Evolutionary conservation across 1,140 invertebrate genomes (phyloP), one percentile per base, ranked within the genome.

Genomic region (Steinernema feltiae): DNA sequence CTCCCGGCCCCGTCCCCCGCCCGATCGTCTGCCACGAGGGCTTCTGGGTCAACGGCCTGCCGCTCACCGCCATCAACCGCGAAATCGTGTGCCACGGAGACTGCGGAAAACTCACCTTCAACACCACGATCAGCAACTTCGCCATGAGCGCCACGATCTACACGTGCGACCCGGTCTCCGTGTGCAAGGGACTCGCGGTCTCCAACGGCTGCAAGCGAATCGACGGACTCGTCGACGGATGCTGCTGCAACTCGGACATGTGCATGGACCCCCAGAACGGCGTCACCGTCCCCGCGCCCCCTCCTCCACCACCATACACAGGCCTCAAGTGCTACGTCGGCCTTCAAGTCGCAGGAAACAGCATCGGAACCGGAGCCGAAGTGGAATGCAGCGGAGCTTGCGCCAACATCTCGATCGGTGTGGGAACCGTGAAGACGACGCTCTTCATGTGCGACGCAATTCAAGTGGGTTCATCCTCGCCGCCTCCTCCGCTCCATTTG

Each of bases 361-460:
- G 32, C 73, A 35, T 73, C 32, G 48, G 48, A n/a, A 27, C 53
- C 15, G 73, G 74, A 76, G 74, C 77, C 17, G 74, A 78, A 76
- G 35, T 71, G 21, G 30, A 69, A 29, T 78, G 77, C 32, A 30
- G 71, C 48, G 77, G 77, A 77, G 75, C 48, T 32, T 78, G 77
- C 48, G 70, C 74, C 30, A 79, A 71, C 30, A 31, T 76, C n/a
- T 32, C 71, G 30, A 69, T 74, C 31, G 35, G 46, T 17, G 18
- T 76, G n/a, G 48, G 48, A 30, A 71, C 29, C 17, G 48, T 24
- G 12, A 69, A 71, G n/a, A 72, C 73, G 18, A 75, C 74, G 1
- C 30, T 70, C 77, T 78, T 41, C 70, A 31, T 32, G 32, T 78
- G 77, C 73, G 77, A 71, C 74, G 30, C 48, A 32, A 32, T 17